These are phyloP conservation scores for Petrocephalus zakoni DNA, from an alignment of 2,113 vertebrate genomes.

Conservation along the genomic window DNA sequence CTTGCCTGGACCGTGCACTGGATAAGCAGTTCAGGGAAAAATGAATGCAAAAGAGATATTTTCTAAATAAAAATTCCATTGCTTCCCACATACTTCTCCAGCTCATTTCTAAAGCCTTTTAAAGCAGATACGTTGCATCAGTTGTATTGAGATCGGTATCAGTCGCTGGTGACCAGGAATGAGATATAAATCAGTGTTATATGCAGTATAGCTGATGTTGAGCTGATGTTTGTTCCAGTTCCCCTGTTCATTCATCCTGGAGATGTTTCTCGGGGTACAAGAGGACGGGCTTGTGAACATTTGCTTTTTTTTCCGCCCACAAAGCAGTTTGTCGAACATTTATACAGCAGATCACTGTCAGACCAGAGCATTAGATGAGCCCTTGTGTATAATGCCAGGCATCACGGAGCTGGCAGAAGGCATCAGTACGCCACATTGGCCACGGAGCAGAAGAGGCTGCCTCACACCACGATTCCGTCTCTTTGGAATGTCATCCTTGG, in stretches of 20 bases:
- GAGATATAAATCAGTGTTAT: background rate
- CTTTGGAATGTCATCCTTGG: constrained; percentile 4
- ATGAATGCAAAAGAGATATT: background rate
- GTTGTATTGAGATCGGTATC: background rate
- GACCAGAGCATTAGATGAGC: background rate
- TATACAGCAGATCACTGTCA: background rate
- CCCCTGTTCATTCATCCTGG: background rate
- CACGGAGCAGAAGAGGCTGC: background rate
- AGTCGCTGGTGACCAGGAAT: background rate
- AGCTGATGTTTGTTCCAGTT: background rate
- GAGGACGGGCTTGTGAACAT: background rate
- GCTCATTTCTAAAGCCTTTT: background rate
- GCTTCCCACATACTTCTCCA: background rate
- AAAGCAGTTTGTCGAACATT: background rate
- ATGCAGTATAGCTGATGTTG: background rate
- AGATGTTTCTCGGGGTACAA: background rate
- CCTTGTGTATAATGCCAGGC: background rate
- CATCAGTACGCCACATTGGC: background rate
- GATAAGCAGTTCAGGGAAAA: background rate
- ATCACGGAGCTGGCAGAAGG: background rate
- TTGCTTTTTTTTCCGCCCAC: background rate
- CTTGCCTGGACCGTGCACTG: background rate
- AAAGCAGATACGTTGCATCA: background rate
- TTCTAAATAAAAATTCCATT: background rate
- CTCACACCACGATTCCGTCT: background rate